Evolutionary conservation across 2,113 vertebrate genomes (phyloP), one percentile per base, ranked within the genome.

Genomic region (Forbesichthys papilliferus): DNA sequence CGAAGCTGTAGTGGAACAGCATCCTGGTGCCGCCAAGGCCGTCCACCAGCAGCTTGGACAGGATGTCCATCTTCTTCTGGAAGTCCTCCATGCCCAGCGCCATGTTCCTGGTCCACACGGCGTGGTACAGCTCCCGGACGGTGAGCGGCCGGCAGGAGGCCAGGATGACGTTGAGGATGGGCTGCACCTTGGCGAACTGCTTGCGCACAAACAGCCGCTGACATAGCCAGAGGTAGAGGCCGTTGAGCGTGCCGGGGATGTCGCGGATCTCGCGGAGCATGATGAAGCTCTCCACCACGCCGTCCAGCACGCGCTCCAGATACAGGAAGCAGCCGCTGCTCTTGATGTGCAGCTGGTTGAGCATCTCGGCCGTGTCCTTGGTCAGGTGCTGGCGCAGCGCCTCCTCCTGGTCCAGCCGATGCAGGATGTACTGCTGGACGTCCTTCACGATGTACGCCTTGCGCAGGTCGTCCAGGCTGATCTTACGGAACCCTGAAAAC

Each of bases 331-430:
- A 99, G 12, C 98, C 98, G 0, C 98, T 98, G 92, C 98, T 99
- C 85, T 99, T 99, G 82, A 99, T 99, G 88, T 99, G 98, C 69
- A 99, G 95, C 69, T 99, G 98, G 85, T 99, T 99, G 52, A 99
- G 90, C 95, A 98, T 99, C 91, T 99, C 97, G 0, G 97, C 97
- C 0, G 97, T 99, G 89, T 99, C 98, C 87, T 99, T 99, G 34
- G 98, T 99, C 61, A 99, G 94, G 72, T 99, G 98, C 36, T 98
- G 98, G 64, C 98, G 93, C 73, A 99, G 91, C 1, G 96, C 97
- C 90, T 99, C 96, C 82, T 99, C 97, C 80, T 97, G 96, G 83
- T 99, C 97, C 77, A 99, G 90, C 46, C 97, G 93, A 87, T 98
- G 96, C 13, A 99, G 95, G 80, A 99, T 99, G 78, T 99, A 99